phyloP scores from a whole-genome alignment of 2,113 vertebrate species.

The Stegostoma tigrinum region DNA sequence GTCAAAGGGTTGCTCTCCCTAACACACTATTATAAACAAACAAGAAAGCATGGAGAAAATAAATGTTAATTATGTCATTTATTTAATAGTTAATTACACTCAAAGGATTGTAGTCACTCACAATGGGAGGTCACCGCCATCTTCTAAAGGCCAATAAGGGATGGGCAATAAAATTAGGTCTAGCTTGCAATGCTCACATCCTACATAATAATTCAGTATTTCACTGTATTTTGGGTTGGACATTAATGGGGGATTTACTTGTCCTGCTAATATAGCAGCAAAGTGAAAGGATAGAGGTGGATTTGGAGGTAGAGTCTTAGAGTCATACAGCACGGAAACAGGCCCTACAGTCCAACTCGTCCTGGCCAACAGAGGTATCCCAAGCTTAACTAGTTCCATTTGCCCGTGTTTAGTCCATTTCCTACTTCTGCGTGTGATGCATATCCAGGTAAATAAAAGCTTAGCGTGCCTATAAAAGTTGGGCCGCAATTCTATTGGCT shows the following conservation, averaged over 20 bases:
- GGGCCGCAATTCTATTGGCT: not conserved
- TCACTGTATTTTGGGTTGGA: not conserved
- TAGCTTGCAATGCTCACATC: no score
- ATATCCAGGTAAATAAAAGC: not conserved
- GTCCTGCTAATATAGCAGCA: no score
- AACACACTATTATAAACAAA: not conserved
- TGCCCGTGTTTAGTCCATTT: no score
- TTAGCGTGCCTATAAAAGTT: not conserved
- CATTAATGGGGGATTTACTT: not conserved
- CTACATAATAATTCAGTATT: not conserved
- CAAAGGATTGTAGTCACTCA: no score
- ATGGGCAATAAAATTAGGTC: no score
- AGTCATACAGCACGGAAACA: no score
- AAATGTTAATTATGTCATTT: not conserved
- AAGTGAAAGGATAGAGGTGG: no score
- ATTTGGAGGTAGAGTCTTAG: not conserved
- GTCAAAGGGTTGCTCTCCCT: not conserved
- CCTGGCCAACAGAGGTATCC: no score
- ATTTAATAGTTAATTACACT: not conserved
- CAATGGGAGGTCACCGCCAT: no score
- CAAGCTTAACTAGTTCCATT: no score
- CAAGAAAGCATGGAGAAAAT: not conserved
- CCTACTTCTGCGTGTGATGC: not conserved
- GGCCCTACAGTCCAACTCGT: no score
- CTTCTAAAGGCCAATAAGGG: no score